These are phyloP conservation scores for Girardinichthys multiradiatus DNA, from an alignment of 2,113 vertebrate genomes.

Conservation along the genomic window DNA sequence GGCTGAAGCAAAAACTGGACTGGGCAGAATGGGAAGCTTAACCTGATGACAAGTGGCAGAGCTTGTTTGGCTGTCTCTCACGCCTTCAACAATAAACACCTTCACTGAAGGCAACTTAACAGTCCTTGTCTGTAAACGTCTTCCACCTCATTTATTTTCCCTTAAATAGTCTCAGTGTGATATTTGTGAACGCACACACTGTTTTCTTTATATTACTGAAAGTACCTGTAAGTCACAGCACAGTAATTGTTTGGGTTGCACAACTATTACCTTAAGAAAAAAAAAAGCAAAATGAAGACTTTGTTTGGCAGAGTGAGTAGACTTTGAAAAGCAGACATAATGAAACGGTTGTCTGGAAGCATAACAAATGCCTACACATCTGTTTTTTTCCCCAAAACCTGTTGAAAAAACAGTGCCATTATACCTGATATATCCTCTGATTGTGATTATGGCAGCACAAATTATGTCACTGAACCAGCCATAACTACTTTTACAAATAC, in stretches of 20 bases:
- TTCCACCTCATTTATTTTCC: neutral
- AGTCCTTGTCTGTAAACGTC: conserved; percentile 6
- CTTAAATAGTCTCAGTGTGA: conserved; percentile 10
- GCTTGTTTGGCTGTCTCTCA: conserved; percentile 64
- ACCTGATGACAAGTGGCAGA: conserved; percentile 69
- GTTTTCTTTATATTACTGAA: conserved; percentile 12
- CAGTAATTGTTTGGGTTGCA: neutral
- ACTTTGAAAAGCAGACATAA: neutral
- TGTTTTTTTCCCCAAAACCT: neutral
- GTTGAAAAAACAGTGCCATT: neutral
- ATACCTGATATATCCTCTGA: conserved; percentile 11
- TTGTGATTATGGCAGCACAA: neutral
- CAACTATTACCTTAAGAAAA: neutral
- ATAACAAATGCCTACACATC: neutral
- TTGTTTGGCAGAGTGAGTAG: neutral
- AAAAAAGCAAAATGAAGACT: neutral
- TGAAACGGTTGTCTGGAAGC: neutral
- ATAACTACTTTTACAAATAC: neutral
- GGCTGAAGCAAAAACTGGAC: conserved; percentile 62
- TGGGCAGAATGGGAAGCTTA: conserved; percentile 66
- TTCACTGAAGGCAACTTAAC: conserved; percentile 50
- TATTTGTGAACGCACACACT: conserved; percentile 5
- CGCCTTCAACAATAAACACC: conserved; percentile 55
- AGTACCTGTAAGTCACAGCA: conserved; percentile 17
- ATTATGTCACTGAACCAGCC: neutral